Evolutionary conservation across 2,888 invertebrate species (phyloP).

Genomic region (Argynnis bischoffii): DNA sequence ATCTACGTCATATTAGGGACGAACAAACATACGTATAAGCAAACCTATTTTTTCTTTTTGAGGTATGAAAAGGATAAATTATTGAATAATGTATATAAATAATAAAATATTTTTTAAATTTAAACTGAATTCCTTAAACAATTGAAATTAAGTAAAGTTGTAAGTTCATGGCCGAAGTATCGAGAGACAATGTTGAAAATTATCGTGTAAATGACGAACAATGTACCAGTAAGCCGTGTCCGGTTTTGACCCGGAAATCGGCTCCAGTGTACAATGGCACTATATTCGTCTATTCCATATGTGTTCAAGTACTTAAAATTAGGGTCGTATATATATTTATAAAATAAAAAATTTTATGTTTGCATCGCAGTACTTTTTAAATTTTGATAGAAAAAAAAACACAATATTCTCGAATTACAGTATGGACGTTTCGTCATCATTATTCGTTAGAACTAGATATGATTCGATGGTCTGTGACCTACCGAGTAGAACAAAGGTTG

Average conservation of each 20-base stretch:
- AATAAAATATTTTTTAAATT: neutral
- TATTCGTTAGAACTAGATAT: too few relatives aligned
- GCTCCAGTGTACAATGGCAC: slow-evolving; percentile 52
- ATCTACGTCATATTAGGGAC: too few relatives aligned
- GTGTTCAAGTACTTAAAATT: neutral
- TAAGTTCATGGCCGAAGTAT: slow-evolving; percentile 1
- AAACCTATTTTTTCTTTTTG: too few relatives aligned
- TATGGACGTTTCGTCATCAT: too few relatives aligned
- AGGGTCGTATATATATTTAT: neutral
- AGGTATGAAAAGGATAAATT: too few relatives aligned
- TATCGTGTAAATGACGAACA: slow-evolving; percentile 25
- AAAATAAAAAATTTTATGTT: neutral
- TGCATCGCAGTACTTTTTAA: too few relatives aligned
- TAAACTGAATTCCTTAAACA: neutral
- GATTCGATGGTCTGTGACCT: too few relatives aligned
- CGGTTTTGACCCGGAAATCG: slow-evolving; percentile 63
- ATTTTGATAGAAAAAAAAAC: too few relatives aligned
- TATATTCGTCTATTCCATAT: slow-evolving; percentile 25
- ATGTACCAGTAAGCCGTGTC: slow-evolving; percentile 43
- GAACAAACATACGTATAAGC: too few relatives aligned
- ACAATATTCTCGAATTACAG: too few relatives aligned
- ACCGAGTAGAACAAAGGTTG: too few relatives aligned
- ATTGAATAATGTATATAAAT: too few relatives aligned
- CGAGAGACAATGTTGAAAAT: neutral
- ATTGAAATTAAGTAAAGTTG: neutral